These are phyloP conservation scores for Drosophila nebulosa DNA, from an alignment of 1,140 invertebrate species.

Conservation along the genomic window DNA sequence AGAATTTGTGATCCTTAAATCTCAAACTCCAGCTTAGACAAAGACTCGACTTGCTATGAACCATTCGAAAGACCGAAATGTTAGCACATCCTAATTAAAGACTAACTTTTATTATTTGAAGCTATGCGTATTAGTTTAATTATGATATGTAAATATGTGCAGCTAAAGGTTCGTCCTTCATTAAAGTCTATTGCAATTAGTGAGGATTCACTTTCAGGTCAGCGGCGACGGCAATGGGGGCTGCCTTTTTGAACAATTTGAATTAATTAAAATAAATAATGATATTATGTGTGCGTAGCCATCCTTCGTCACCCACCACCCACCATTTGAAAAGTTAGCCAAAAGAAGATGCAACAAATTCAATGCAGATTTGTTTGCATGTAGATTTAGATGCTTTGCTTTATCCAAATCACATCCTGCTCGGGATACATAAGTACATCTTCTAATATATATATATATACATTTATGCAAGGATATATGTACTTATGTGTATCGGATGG, in stretches of 20 bases:
- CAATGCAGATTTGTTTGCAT: not conserved
- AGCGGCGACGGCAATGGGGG: slow-evolving; percentile 1
- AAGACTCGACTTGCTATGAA: too few species aligned
- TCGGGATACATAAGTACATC: slow-evolving; percentile 42
- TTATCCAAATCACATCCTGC: slow-evolving; percentile 39
- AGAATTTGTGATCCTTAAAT: too few species aligned
- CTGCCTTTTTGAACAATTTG: slow-evolving; percentile 56
- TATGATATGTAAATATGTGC: too few species aligned
- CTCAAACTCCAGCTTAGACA: too few species aligned
- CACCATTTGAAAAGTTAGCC: not conserved
- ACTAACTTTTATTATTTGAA: too few species aligned
- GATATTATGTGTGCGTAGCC: slow-evolving; percentile 41
- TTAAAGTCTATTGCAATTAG: slow-evolving; percentile 51
- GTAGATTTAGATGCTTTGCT: not conserved
- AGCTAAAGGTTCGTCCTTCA: too few species aligned
- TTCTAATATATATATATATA: not conserved
- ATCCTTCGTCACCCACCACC: not conserved
- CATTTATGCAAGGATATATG: not conserved
- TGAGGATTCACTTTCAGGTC: slow-evolving; percentile 45
- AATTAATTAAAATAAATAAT: slow-evolving; percentile 76
- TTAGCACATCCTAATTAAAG: too few species aligned
- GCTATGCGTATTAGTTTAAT: too few species aligned
- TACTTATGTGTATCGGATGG: slow-evolving; percentile 9
- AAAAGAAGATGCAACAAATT: not conserved
- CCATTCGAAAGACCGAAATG: too few species aligned